phyloP scores from a whole-genome alignment of 92 coral and sea anemone species.

The Metridium senile region DNA sequence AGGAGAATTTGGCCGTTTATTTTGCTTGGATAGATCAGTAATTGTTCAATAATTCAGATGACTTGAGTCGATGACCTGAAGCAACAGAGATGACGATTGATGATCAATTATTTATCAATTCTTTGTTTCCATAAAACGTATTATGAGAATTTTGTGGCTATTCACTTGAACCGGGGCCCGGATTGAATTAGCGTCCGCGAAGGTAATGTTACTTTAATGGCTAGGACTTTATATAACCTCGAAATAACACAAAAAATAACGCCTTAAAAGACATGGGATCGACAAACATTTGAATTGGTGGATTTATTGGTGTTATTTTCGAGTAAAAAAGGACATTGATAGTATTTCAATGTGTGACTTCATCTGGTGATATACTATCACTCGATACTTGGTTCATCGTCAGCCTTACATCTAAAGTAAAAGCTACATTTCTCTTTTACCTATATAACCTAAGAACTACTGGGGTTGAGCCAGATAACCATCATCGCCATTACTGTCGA shows the following conservation, averaged over 20 bases:
- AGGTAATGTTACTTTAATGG: constrained; percentile 31
- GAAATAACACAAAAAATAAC: background rate
- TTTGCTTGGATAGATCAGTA: constrained; percentile 43
- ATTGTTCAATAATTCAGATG: constrained; percentile 58
- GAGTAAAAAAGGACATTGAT: background rate
- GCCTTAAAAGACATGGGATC: background rate
- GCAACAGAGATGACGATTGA: constrained; percentile 63
- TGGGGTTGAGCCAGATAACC: no score
- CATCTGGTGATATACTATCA: background rate
- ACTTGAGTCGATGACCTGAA: constrained; percentile 63
- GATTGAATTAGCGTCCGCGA: constrained; percentile 55
- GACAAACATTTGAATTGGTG: background rate
- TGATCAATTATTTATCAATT: constrained; percentile 57
- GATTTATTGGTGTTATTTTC: constrained; percentile 4
- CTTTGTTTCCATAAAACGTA: constrained; percentile 83
- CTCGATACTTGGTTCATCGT: background rate
- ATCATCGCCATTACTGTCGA: no score
- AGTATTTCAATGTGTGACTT: constrained; percentile 6
- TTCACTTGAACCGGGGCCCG: constrained; percentile 76
- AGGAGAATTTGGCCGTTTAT: background rate
- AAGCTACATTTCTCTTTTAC: no score
- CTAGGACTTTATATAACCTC: background rate
- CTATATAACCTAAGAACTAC: no score
- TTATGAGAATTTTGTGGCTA: constrained; percentile 67
- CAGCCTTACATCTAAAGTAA: background rate